phyloP scores from a whole-genome alignment of 2,797 vertebrate species.

The Microtus agrestis region DNA sequence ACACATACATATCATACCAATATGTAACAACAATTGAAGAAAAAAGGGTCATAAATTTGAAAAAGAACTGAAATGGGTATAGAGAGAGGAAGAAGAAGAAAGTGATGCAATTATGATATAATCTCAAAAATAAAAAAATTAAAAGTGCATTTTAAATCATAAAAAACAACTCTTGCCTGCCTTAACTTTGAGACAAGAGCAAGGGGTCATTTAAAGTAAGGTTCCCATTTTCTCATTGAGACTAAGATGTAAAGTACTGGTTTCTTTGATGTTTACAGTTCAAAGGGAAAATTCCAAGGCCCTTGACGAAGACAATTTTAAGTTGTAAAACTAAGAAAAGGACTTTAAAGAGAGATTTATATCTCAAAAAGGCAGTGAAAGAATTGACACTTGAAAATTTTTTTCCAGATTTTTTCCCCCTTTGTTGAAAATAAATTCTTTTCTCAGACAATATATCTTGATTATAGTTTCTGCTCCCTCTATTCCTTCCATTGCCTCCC shows the following conservation, averaged over 20 bases:
- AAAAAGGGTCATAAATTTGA: neutral
- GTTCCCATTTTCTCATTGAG: neutral
- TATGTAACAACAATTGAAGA: neutral
- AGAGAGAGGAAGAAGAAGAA: neutral
- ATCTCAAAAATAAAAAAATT: neutral
- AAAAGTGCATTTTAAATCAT: slow-evolving; percentile 65
- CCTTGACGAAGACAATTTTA: neutral
- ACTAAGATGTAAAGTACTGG: neutral
- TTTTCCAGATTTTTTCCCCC: neutral
- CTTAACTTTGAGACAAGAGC: slow-evolving; percentile 62
- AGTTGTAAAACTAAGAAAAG: neutral
- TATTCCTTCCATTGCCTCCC: neutral
- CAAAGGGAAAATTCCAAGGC: neutral
- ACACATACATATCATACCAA: too few relatives aligned
- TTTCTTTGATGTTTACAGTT: neutral
- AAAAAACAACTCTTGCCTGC: slow-evolving; percentile 70
- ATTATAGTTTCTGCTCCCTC: neutral
- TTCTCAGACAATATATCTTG: neutral
- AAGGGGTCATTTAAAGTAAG: neutral
- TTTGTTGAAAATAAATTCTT: neutral
- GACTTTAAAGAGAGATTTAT: neutral
- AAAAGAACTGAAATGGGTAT: neutral
- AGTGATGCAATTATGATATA: neutral
- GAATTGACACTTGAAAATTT: neutral
- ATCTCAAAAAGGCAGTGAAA: neutral